These are phyloP conservation scores for Bos indicus DNA, from an alignment of 2,113 vertebrate genomes.

Conservation along the genomic window DNA sequence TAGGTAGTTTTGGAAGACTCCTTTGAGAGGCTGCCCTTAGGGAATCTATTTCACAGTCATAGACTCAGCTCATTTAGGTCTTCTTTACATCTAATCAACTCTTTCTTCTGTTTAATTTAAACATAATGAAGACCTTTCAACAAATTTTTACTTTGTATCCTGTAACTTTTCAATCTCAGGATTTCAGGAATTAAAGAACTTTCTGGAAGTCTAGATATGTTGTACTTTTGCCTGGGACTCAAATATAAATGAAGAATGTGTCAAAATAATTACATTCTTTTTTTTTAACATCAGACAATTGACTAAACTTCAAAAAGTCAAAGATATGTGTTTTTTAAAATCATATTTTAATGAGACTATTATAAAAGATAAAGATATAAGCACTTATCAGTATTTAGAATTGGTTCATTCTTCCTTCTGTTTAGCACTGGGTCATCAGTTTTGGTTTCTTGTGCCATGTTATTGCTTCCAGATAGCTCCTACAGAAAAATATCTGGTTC, in stretches of 20 bases:
- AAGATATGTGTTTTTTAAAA: background rate
- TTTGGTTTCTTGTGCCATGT: background rate
- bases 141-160: conserved; percentile 14
- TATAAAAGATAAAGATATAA: background rate
- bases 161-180: background rate
- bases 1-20: conserved; percentile 27
- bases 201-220: background rate
- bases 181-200: conserved; percentile 33
- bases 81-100: conserved; percentile 34
- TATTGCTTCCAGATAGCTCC: background rate
- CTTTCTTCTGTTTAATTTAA: conserved; percentile 60
- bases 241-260: background rate
- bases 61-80: conserved; percentile 45
- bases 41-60: conserved; percentile 46
- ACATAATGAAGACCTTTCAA: conserved; percentile 56
- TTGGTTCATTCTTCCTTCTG: background rate
- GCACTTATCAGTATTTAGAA: background rate
- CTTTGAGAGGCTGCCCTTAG: background rate
- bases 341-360: background rate
- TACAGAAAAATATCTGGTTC: background rate
- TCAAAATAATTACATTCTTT: background rate
- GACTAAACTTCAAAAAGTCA: background rate
- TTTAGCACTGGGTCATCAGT: background rate
- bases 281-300: background rate
- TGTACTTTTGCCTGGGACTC: background rate